Evolutionary conservation across 2,797 vertebrate genomes (phyloP).

Genomic region (Rhinella marina): DNA sequence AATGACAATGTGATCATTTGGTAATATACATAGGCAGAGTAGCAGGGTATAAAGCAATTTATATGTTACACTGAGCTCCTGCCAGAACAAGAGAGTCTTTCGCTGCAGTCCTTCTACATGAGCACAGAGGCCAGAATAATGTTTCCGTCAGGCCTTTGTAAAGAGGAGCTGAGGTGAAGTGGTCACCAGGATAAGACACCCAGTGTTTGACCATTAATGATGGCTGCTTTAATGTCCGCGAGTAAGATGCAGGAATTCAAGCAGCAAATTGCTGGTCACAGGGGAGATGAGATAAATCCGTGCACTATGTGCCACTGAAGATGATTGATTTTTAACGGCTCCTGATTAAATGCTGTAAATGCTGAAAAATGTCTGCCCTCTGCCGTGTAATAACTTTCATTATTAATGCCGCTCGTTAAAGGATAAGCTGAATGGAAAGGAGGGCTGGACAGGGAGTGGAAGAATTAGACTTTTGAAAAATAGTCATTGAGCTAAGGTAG

Average conservation of each 20-base stretch:
- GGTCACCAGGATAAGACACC: conserved; percentile 39
- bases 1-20: conserved; percentile 14
- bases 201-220: conserved; percentile 50
- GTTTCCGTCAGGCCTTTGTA: not conserved
- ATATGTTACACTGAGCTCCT: not conserved
- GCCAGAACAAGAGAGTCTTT: not conserved
- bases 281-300: conserved; percentile 58
- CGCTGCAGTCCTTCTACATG: not conserved
- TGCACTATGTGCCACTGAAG: conserved; percentile 58
- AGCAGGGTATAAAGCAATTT: not conserved
- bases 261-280: conserved; percentile 60
- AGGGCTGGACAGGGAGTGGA: conserved; percentile 43
- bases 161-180: conserved; percentile 20
- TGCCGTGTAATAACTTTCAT: conserved; percentile 58
- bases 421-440: conserved; percentile 52
- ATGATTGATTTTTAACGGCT: conserved; percentile 61
- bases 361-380: conserved; percentile 59
- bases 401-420: conserved; percentile 54
- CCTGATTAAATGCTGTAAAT: conserved; percentile 61
- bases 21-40: not conserved
- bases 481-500: conserved; percentile 13
- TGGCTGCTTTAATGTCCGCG: conserved; percentile 47
- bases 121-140: not conserved
- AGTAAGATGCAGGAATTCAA: conserved; percentile 60
- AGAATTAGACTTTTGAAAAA: conserved; percentile 44